Conservation (phyloP, 2,888 invertebrate genomes). For the Desoria tigrina region DNA sequence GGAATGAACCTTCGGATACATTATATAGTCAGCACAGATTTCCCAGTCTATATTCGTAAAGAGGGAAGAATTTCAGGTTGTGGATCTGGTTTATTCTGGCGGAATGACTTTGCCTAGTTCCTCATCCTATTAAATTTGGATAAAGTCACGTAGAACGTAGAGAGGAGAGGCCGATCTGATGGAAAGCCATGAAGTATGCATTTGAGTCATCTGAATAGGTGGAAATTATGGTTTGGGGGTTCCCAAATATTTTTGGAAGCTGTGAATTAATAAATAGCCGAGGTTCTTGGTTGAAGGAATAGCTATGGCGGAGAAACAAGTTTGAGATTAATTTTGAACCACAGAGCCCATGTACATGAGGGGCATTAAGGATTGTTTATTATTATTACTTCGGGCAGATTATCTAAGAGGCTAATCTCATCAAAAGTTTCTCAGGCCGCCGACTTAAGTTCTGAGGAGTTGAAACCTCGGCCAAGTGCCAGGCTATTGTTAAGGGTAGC, state of each 20-base stretch:
- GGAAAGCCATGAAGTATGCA: slow-evolving; percentile 16
- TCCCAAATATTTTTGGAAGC: slow-evolving; percentile 9
- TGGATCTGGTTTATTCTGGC: background rate
- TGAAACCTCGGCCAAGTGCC: too few relatives aligned
- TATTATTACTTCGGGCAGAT: slow-evolving; percentile 17
- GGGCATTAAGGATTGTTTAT: slow-evolving; percentile 20
- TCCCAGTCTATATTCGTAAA: too few relatives aligned
- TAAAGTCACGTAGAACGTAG: slow-evolving; percentile 1
- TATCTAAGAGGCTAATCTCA: slow-evolving; percentile 22
- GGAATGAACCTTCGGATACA: too few relatives aligned
- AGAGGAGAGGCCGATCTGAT: background rate
- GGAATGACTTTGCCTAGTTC: background rate
- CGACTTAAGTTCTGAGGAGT: too few relatives aligned
- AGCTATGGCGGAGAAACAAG: background rate
- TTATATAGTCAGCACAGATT: too few relatives aligned
- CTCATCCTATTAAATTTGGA: slow-evolving; percentile 5
- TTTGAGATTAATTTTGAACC: slow-evolving; percentile 18
- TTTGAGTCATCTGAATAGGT: slow-evolving; percentile 1
- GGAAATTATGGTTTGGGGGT: slow-evolving; percentile 12
- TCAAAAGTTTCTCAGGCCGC: slow-evolving; percentile 8
- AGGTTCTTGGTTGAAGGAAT: background rate
- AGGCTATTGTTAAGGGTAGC: too few relatives aligned
- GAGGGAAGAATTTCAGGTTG: background rate
- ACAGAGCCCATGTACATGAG: slow-evolving; percentile 6
- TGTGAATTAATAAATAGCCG: slow-evolving; percentile 23